phyloP scores from a whole-genome alignment of 2,113 vertebrate genomes.

The Callipepla californica region DNA sequence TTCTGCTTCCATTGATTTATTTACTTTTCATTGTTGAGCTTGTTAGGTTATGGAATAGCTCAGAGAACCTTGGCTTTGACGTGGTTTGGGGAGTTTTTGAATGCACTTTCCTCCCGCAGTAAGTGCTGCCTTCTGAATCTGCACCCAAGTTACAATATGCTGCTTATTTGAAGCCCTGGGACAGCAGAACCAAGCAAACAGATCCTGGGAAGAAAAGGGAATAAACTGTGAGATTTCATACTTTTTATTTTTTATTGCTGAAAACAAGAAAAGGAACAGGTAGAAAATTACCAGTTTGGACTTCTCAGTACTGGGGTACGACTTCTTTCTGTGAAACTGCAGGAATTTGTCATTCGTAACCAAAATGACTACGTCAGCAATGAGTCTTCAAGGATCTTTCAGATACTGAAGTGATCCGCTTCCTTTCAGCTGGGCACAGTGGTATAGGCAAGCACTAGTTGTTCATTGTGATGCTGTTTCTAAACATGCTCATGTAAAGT shows the following conservation, averaged over 20 bases:
- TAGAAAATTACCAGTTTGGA: not conserved
- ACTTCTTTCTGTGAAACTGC: not conserved
- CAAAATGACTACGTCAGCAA: slow-evolving; percentile 26
- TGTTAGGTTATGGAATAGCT: too few species aligned
- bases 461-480: not conserved
- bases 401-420: not conserved
- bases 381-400: not conserved
- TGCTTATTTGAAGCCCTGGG: not conserved
- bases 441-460: not conserved
- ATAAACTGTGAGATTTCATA: not conserved
- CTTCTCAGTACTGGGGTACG: not conserved
- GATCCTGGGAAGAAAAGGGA: not conserved
- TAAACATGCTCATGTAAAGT: not conserved
- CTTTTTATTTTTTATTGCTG: not conserved
- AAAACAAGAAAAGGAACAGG: not conserved
- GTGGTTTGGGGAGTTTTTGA: not conserved
- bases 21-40: not conserved
- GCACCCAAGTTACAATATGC: not conserved
- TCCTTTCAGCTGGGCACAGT: slow-evolving; percentile 13
- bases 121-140: not conserved
- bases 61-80: not conserved
- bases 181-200: not conserved
- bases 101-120: not conserved
- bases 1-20: not conserved
- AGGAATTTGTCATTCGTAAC: slow-evolving; percentile 22